Evolutionary conservation across 2,797 vertebrate genomes (phyloP), one percentile per base, ranked within the genome.

Genomic region (Gouania willdenowi): DNA sequence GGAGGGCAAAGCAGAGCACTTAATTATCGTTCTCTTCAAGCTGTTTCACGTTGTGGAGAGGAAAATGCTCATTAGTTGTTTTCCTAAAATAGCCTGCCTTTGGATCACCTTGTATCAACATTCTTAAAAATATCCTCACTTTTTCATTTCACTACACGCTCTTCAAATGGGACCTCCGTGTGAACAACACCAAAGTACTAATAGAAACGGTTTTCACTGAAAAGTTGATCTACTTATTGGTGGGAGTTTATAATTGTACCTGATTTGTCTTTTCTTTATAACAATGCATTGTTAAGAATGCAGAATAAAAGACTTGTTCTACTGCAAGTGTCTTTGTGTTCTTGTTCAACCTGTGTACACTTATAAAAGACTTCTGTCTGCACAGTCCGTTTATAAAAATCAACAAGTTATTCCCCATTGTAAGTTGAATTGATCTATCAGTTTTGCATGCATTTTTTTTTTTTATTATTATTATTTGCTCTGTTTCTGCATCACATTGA

Each of bases 21-120:
- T 66, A 51, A 81, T 78, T 77, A 77, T 70, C 41, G 61, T 41
- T 71, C 53, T 64, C 34, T 66, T 61, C 62, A 61, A 66, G 53
- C 46, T 62, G 59, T 64, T 72, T 62, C 59, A 37, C 46, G 14
- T 27, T 26, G 35, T 35, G 29, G 31, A 51, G n/a, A 43, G 39
- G 26, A 46, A 64, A 53, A 63, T 48, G 29, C 40, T 71, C 65
- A 77, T 72, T 61, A 64, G 27, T 4, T n/a, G 16, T 4, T 32
- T n/a, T 47, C 34, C 41, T 69, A 52, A 67, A 72, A 61, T 56
- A 77, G 30, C 16, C 12, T 16, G 4, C 9, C 8, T 60, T 54
- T 48, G 21, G 5, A 62, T 53, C 44, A 59, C 44, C 37, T 48
- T 48, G 35, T 11, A 64, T 66, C 39, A 55, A 22, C 41, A 60